Base-by-base conservation (phyloP, 2,888 invertebrate species). In the Mesorhabditis belari region DNA sequence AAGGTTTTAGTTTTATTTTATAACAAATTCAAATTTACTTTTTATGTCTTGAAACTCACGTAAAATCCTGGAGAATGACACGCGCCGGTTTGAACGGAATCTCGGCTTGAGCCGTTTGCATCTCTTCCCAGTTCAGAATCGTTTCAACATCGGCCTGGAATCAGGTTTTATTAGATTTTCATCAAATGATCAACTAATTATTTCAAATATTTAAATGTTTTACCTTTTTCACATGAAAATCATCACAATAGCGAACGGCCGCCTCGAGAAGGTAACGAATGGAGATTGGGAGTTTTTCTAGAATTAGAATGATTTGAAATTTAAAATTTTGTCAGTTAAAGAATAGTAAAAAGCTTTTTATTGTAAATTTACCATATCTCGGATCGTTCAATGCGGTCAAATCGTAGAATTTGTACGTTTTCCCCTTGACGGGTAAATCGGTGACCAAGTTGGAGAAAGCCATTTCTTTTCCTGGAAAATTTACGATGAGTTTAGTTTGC, bases 81-180 rank as follows among this genome's bases (percentile, higher is more conserved):
- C 96, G 85, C 0, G 95, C 90, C 0, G 96, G 96, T 82, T 91
- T 92, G 83, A 96, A 98, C 0, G 94, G 89, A 28, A 98, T 89
- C 85, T 98, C 96, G 28, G 91, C 89, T 49, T 73, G 68, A 0
- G 81, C 76, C 9, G 76, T 71, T 82, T 91, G 90, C 81, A 88
- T 88, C 53, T 82, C 82, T 77, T 90, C 88, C 96, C 96, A 98
- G 65, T 89, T 86, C 59, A 95, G 85, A 50, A 96, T 90, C 68
- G 88, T 91, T 69, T 89, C 84, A 0, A 96, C 93, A 85, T 98
- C 95, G 44, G 44, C 44, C 44, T 35, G n/a, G n/a, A 35, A 17
- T 35, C n/a, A 9, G 67, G 58, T 12, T n/a, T 9, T 35, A 24
- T 52, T 17, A 52, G n/a, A 17, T 35, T 12, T 6, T 35, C n/a